Evolutionary conservation across 2,797 vertebrate species (phyloP).

Genomic region (Psittacula echo): DNA sequence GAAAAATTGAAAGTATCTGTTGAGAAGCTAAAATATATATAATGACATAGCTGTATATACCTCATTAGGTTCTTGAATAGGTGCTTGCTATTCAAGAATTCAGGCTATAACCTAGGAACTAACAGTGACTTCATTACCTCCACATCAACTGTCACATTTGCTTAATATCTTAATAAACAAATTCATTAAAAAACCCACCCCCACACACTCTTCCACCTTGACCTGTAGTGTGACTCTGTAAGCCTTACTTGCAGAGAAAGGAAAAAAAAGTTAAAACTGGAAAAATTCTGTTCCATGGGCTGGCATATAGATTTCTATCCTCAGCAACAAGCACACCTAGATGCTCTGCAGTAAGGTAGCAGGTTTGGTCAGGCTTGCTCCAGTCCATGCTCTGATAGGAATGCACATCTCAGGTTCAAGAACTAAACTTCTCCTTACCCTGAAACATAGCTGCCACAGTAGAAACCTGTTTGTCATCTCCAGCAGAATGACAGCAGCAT

Average conservation of each 20-base stretch:
- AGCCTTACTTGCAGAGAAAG: background rate
- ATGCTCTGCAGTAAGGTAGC: background rate
- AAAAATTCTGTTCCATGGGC: background rate
- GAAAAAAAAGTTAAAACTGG: background rate
- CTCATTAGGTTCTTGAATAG: background rate
- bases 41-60: background rate
- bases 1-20: background rate
- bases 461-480: background rate
- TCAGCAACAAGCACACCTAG: background rate
- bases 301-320: background rate
- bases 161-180: background rate
- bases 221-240: background rate
- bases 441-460: background rate
- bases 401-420: background rate
- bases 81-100: background rate
- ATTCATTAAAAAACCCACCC: background rate
- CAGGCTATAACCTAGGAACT: background rate
- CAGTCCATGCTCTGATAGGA: background rate
- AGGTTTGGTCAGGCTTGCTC: background rate
- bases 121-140: background rate
- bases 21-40: background rate
- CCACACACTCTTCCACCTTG: rapidly evolving
- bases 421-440: background rate
- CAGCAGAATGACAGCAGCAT: background rate
- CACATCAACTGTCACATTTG: background rate